Percentiles rank a stretch among this genome's conserved stretches.
These are phyloP conservation scores for Nemoura dubitans DNA, from an alignment of 2,888 invertebrate genomes.

Conservation along the genomic window DNA sequence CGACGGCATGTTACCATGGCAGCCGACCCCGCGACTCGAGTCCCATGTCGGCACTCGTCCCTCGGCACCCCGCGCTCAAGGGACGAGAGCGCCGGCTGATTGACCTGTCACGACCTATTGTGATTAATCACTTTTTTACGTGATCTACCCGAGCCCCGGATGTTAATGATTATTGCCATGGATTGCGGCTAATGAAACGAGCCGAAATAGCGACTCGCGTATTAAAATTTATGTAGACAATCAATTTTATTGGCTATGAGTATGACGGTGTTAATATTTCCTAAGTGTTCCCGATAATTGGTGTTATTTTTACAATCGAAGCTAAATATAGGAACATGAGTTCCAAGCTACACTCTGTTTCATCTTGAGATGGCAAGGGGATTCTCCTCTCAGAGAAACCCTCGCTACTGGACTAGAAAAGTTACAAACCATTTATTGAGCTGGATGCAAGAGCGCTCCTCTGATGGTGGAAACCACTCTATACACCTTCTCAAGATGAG, in stretches of 20 bases:
- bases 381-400: no score
- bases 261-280: neutral
- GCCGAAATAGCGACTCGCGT: neutral
- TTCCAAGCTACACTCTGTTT: no score
- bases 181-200: conserved; percentile 1
- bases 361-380: no score
- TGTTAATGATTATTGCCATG: conserved; percentile 20
- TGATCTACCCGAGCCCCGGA: conserved; percentile 21
- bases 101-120: conserved; percentile 40
- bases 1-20: neutral
- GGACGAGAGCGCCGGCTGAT: conserved; percentile 16
- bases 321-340: neutral
- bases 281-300: neutral
- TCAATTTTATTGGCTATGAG: neutral
- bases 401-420: no score
- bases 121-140: conserved; percentile 29
- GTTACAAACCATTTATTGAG: no score
- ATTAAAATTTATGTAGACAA: neutral
- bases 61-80: neutral
- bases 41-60: neutral
- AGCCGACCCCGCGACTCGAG: neutral
- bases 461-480: no score
- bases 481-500: no score
- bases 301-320: neutral
- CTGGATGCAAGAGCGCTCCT: no score